A percentile compares a stretch with the other conserved stretches of the same genome.
Evolutionary conservation across 1,140 invertebrate species (phyloP).

Genomic region (Antheraea mylitta): DNA sequence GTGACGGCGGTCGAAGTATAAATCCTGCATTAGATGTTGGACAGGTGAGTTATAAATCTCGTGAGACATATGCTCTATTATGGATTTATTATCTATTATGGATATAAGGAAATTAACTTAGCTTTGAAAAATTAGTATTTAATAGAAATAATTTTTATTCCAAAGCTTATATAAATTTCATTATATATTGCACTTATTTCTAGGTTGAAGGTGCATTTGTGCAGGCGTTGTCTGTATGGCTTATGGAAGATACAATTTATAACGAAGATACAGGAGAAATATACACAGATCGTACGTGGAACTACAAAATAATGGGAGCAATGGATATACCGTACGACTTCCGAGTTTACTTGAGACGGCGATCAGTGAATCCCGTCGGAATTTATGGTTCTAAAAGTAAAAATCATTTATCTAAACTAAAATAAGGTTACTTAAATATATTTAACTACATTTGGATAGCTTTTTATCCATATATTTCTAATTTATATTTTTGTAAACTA

Average conservation of each 20-base stretch:
- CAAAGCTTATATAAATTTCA: neutral
- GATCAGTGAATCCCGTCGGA: slow-evolving; percentile 85
- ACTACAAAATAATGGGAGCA: slow-evolving; percentile 87
- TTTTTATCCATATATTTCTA: too few relatives aligned
- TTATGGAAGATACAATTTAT: slow-evolving; percentile 83
- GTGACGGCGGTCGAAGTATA: slow-evolving; percentile 85
- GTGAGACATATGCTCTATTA: too few relatives aligned
- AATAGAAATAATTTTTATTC: too few relatives aligned
- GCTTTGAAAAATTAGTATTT: too few relatives aligned
- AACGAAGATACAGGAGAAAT: slow-evolving; percentile 82
- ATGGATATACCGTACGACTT: slow-evolving; percentile 92
- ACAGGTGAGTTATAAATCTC: slow-evolving; percentile 73
- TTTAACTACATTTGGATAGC: too few relatives aligned
- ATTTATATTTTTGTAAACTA: too few relatives aligned
- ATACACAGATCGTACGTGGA: slow-evolving; percentile 88
- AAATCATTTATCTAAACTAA: neutral
- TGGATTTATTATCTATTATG: too few relatives aligned
- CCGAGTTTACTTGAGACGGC: slow-evolving; percentile 84
- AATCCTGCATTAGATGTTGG: slow-evolving; percentile 89
- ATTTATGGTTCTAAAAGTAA: slow-evolving; percentile 88
- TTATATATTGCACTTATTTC: neutral
- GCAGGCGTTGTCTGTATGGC: slow-evolving; percentile 89
- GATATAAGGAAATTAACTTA: too few relatives aligned
- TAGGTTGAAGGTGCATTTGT: slow-evolving; percentile 87
- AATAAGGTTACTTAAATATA: neutral